These are phyloP conservation scores for Idaea biselata DNA, from an alignment of 2,888 invertebrate genomes.

Conservation along the genomic window DNA sequence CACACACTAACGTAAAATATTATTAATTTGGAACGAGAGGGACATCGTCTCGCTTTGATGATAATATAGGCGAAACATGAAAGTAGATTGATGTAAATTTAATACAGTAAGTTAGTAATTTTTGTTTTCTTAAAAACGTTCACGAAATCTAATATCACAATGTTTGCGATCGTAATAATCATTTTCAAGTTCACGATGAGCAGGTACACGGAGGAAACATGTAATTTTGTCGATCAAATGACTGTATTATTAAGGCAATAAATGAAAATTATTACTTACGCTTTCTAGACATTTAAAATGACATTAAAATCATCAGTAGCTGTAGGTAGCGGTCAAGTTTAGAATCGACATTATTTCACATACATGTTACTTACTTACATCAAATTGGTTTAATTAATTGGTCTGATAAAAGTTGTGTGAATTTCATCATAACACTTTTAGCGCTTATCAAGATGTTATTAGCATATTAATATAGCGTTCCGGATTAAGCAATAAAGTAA, in stretches of 20 bases:
- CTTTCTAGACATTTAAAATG: constrained; percentile 29
- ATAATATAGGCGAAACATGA: background rate
- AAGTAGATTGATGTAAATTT: constrained; percentile 3
- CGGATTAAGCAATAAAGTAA: constrained; percentile 35
- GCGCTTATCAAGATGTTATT: constrained; percentile 28
- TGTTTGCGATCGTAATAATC: constrained; percentile 24
- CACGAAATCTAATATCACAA: constrained; percentile 4
- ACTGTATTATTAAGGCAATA: constrained; percentile 24
- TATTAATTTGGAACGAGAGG: constrained; percentile 12
- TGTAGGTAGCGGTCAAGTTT: constrained; percentile 2
- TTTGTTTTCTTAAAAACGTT: background rate
- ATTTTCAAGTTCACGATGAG: constrained; percentile 23
- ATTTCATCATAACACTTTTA: constrained; percentile 37
- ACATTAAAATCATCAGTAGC: constrained; percentile 20
- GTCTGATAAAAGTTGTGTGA: constrained; percentile 27
- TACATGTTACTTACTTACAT: constrained; percentile 15
- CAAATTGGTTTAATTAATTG: constrained; percentile 23
- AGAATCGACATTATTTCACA: background rate
- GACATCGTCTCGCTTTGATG: background rate
- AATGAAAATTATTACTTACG: constrained; percentile 25
- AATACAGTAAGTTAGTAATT: background rate
- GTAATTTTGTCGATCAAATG: constrained; percentile 27
- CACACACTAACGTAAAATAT: constrained; percentile 6
- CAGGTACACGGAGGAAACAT: constrained; percentile 18
- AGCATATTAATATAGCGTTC: constrained; percentile 34